Evolutionary conservation across 1,140 invertebrate genomes (phyloP).

Genomic region (Neodiprion fabricii): DNA sequence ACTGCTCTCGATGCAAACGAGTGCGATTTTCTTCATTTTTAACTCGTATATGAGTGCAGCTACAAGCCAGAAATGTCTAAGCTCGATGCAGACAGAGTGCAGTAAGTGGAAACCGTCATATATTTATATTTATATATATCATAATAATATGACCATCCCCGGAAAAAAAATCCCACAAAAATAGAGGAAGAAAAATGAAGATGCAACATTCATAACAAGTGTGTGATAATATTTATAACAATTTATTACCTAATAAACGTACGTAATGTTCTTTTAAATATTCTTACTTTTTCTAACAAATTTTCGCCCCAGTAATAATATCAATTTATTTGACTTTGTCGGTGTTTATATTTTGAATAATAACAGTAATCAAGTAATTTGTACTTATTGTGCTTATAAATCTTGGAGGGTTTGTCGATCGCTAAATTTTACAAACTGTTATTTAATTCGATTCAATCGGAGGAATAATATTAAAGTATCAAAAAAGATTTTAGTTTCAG

Average conservation of each 20-base stretch:
- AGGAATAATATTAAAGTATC: too few species aligned
- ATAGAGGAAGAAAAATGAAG: background rate
- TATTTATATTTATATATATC: constrained; percentile 49
- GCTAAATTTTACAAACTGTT: too few species aligned
- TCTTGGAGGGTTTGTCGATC: background rate
- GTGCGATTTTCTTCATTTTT: too few species aligned
- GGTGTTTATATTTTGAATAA: background rate
- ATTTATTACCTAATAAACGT: constrained; percentile 28
- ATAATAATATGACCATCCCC: constrained; percentile 53
- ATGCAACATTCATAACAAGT: constrained; percentile 56
- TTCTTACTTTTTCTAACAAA: background rate
- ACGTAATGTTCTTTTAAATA: background rate
- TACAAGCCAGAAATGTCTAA: too few species aligned
- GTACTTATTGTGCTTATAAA: background rate
- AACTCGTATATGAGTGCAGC: too few species aligned
- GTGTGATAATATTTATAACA: constrained; percentile 63
- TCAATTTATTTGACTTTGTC: background rate
- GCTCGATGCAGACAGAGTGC: too few species aligned
- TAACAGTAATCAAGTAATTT: background rate
- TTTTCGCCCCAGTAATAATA: background rate
- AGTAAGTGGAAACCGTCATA: too few species aligned
- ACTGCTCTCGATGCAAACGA: too few species aligned
- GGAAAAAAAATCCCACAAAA: constrained; percentile 16
- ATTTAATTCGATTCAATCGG: too few species aligned
- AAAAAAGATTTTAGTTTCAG: too few species aligned